Percentiles rank a stretch among this genome's conserved stretches.
Evolutionary conservation across 2,888 invertebrate genomes (phyloP).

Genomic region (Agriopis leucophaearia): DNA sequence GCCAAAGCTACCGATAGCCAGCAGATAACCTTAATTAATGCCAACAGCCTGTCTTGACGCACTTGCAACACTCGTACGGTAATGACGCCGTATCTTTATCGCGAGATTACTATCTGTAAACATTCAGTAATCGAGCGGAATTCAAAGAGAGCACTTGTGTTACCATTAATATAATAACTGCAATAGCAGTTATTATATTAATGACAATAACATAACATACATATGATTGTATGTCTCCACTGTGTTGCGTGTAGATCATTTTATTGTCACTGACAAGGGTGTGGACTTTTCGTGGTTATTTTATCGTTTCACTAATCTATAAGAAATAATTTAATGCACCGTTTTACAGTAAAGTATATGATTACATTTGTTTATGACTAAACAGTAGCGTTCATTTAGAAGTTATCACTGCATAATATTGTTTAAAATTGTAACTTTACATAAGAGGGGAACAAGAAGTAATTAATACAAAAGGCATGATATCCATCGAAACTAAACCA

Average conservation of each 20-base stretch:
- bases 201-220: too few species aligned
- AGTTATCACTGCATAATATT: too few species aligned
- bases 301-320: slow-evolving; percentile 11
- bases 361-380: too few species aligned
- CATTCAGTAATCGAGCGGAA: slow-evolving; percentile 28
- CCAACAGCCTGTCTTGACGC: slow-evolving; percentile 7
- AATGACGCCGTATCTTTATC: slow-evolving; percentile 17
- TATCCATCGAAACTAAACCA: too few species aligned
- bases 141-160: slow-evolving; percentile 9
- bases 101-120: slow-evolving; percentile 24
- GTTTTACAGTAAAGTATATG: too few species aligned
- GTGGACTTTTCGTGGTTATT: slow-evolving; percentile 10
- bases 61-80: background rate
- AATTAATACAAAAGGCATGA: too few species aligned
- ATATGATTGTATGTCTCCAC: background rate
- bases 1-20: slow-evolving; percentile 14
- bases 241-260: slow-evolving; percentile 9
- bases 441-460: too few species aligned
- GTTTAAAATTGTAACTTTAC: too few species aligned
- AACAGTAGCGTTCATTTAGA: too few species aligned
- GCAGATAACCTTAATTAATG: slow-evolving; percentile 23
- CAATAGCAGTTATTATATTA: too few species aligned
- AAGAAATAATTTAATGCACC: too few species aligned
- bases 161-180: background rate
- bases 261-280: slow-evolving; percentile 16